These are phyloP conservation scores for Palythoa grandiflora DNA, from an alignment of 92 coral and sea anemone genomes.

Conservation along the genomic window DNA sequence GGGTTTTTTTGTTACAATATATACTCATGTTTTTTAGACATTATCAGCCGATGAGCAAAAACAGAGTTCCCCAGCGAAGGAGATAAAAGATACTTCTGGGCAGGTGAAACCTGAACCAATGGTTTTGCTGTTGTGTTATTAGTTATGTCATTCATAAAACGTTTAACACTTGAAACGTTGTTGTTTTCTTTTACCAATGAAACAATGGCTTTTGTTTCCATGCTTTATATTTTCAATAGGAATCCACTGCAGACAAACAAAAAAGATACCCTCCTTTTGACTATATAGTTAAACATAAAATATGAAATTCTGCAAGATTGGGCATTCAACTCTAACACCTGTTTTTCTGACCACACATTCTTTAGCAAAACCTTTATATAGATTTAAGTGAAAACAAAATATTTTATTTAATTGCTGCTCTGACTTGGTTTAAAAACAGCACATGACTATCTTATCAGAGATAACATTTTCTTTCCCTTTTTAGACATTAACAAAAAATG, in stretches of 20 bases:
- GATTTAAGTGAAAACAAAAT: neutral
- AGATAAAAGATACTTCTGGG: neutral
- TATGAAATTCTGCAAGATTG: neutral
- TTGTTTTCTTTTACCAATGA: neutral
- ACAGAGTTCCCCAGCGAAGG: neutral
- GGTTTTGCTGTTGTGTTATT: neutral
- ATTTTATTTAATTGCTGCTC: neutral
- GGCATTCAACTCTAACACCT: neutral
- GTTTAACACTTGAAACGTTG: neutral
- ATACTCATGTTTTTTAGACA: slow-evolving; percentile 5
- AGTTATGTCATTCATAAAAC: neutral
- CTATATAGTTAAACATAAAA: neutral
- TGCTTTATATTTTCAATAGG: neutral
- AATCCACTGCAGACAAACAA: neutral
- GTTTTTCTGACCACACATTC: neutral
- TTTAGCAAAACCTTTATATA: neutral
- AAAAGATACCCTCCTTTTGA: neutral
- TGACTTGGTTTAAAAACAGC: neutral
- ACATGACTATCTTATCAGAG: neutral
- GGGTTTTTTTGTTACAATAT: neutral
- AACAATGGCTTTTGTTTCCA: neutral
- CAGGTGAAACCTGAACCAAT: neutral
- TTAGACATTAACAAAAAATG: neutral
- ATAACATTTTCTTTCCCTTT: neutral
- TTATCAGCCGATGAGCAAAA: slow-evolving; percentile 5